Evolutionary conservation across 2,888 invertebrate species (phyloP).

Genomic region (Marronus borbonicus): DNA sequence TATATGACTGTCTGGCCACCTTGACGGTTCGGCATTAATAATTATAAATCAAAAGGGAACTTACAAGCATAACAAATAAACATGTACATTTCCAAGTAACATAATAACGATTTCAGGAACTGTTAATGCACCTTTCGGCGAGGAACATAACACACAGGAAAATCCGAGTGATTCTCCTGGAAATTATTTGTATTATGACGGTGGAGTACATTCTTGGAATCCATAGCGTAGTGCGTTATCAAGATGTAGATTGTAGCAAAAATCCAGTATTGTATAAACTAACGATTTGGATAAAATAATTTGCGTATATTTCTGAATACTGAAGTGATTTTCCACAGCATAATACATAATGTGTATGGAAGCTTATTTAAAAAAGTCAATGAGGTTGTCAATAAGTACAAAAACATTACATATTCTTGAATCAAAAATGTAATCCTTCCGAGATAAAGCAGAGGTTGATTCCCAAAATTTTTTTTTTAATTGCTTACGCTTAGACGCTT

Average conservation of each 20-base stretch:
- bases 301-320: no score
- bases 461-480: no score
- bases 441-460: not conserved
- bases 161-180: slow-evolving; percentile 16
- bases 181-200: slow-evolving; percentile 12
- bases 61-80: not conserved
- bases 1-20: not conserved
- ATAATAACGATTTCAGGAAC: not conserved
- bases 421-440: no score
- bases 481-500: no score
- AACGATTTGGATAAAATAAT: no score
- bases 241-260: no score
- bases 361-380: no score
- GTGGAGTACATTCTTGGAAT: not conserved
- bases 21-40: not conserved
- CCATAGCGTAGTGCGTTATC: not conserved
- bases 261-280: no score
- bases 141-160: slow-evolving; percentile 11
- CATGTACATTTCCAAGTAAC: not conserved
- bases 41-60: not conserved
- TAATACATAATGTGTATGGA: no score
- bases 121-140: not conserved
- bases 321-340: no score
- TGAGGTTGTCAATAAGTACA: no score
- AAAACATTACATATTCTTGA: no score